Evolutionary conservation across 2,113 vertebrate genomes (phyloP), one percentile per base, ranked within the genome.

Genomic region (Stomatorhinus ivindoensis): DNA sequence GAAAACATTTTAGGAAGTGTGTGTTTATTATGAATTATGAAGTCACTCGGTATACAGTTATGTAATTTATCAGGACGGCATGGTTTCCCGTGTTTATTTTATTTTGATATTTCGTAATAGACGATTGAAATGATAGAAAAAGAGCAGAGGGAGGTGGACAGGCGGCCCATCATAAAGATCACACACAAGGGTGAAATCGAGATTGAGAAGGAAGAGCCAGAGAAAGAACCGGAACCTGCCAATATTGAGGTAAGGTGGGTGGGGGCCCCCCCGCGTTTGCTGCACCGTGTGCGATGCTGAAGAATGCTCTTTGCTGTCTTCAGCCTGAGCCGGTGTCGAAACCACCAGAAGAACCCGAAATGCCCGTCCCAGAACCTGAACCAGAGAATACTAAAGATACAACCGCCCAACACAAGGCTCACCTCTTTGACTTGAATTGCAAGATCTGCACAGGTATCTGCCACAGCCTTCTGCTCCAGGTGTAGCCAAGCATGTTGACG

Each of bases 121-220:
- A 98, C 97, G 27, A 99, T 99, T 94, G 98, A 99, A 95, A 99
- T 99, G 98, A 99, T 99, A 31, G 98, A 99, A 93, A 99, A 98
- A 92, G 98, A 99, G 84, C 98, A 99, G 94, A 95, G 98, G 88
- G 98, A 99, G 93, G 98, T 90, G 11, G 98, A 99, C 95, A 97
- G 98, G 90, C 95, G 98, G 35, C 98, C 98, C 7, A 99, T 99
- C 91, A 99, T 98, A 51, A 99, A 99, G 95, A 99, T 99, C 93
- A 99, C 98, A 89, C 98, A 99, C 93, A 99, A 99, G 96, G 98
- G 98, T 87, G 98, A 99, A 95, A 99, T 99, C 91, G 98, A 99
- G 95, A 99, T 99, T 90, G 98, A 99, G 94, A 99, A 96, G 92
- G 97, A 99, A 92, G 96, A 99, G 88, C 97, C 97, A 73, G 95